A percentile compares a stretch with the other conserved stretches of the same genome.
These are phyloP conservation scores for Tachina lurida DNA, from an alignment of 2,888 invertebrate genomes.

Conservation along the genomic window DNA sequence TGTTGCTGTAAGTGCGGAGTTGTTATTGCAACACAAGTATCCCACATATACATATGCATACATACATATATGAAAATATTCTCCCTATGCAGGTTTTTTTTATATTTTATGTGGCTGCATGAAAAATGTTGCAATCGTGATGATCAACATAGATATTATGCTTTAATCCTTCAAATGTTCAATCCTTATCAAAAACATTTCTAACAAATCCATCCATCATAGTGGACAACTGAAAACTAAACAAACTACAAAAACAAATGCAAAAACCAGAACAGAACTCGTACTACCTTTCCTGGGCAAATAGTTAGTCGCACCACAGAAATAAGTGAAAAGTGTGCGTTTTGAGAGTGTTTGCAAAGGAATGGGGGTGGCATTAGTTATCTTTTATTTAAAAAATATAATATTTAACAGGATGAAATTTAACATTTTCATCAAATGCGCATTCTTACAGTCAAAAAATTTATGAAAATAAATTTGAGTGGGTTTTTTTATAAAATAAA, in stretches of 20 bases:
- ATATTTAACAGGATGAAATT: too few relatives aligned
- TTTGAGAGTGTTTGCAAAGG: too few relatives aligned
- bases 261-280: background rate
- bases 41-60: background rate
- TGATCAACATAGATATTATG: background rate
- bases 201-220: constrained; percentile 30
- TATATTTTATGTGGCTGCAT: background rate
- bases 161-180: constrained; percentile 34
- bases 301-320: background rate
- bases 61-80: background rate
- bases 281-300: background rate
- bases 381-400: too few relatives aligned
- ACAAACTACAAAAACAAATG: background rate
- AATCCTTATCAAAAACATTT: constrained; percentile 10
- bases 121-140: background rate
- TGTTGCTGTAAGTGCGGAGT: background rate
- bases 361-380: too few relatives aligned
- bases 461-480: too few relatives aligned
- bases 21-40: background rate
- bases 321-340: background rate
- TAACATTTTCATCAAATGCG: too few relatives aligned
- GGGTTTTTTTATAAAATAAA: too few relatives aligned
- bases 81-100: background rate
- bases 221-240: background rate
- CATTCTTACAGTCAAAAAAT: too few relatives aligned